Conservation (phyloP, 2,888 invertebrate genomes). For the Mimumesa dahlbomi region DNA sequence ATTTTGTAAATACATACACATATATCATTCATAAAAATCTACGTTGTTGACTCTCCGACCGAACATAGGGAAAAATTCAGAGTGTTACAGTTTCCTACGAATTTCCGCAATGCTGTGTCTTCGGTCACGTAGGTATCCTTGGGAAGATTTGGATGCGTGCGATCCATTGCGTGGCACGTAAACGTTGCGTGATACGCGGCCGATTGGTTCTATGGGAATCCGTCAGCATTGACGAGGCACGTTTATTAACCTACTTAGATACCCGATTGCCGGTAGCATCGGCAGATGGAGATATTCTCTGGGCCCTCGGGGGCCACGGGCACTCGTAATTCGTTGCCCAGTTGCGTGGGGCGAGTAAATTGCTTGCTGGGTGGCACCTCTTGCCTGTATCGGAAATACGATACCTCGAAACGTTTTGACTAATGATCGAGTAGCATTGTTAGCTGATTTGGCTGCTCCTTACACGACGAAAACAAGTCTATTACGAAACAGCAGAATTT, state of each 20-base stretch:
- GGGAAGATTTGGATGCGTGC: constrained; percentile 63
- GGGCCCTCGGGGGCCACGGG: constrained; percentile 22
- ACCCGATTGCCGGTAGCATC: constrained; percentile 66
- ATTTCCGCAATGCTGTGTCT: too few species aligned
- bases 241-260: constrained; percentile 77
- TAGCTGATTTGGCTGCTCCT: constrained; percentile 21
- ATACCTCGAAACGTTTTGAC: constrained; percentile 24
- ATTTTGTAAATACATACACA: too few species aligned
- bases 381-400: constrained; percentile 25
- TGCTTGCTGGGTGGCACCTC: constrained; percentile 30
- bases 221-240: constrained; percentile 73
- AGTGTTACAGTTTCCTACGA: too few species aligned
- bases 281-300: constrained; percentile 70
- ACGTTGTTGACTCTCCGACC: too few species aligned
- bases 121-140: neutral
- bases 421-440: constrained; percentile 22
- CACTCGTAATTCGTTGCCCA: constrained; percentile 33
- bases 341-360: constrained; percentile 44
- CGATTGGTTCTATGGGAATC: constrained; percentile 76
- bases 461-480: constrained; percentile 8
- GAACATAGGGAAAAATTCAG: too few species aligned
- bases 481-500: neutral
- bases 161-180: constrained; percentile 51
- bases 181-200: constrained; percentile 72
- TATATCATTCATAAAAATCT: too few species aligned